Conservation (phyloP, 2,113 vertebrate species). For the Turnix velox region DNA sequence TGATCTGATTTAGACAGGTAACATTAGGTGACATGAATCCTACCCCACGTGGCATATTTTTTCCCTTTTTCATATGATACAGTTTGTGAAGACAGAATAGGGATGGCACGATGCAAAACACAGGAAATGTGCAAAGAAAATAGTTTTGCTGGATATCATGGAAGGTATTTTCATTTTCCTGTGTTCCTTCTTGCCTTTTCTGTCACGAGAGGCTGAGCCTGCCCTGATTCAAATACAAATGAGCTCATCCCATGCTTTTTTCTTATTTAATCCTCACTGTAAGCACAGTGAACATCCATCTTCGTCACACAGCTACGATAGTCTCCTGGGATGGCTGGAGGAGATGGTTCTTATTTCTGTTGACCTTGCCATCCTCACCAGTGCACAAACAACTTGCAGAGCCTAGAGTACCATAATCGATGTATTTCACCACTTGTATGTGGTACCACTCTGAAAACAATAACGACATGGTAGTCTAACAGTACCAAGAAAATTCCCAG, state of each 20-base stretch:
- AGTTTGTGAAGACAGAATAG: background rate
- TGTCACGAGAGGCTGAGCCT: background rate
- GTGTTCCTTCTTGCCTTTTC: background rate
- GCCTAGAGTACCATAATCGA: background rate
- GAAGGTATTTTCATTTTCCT: background rate
- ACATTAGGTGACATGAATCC: background rate
- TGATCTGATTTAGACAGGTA: background rate
- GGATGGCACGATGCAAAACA: background rate
- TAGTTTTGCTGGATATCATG: background rate
- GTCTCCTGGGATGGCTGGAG: background rate
- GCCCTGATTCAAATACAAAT: background rate
- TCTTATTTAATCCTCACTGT: background rate
- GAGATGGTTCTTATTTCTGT: background rate
- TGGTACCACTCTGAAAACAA: background rate
- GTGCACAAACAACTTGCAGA: background rate
- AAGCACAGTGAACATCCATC: background rate
- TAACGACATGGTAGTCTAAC: background rate
- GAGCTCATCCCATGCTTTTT: background rate
- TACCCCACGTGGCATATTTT: background rate
- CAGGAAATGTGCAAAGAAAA: background rate
- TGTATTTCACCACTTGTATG: background rate
- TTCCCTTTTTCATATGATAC: background rate
- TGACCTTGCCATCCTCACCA: background rate
- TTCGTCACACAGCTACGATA: background rate
- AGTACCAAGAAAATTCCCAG: background rate